A percentile compares a stretch with the other conserved stretches of the same genome.
Conservation (phyloP, 2,797 vertebrate species). For the Propithecus deckenii region DNA sequence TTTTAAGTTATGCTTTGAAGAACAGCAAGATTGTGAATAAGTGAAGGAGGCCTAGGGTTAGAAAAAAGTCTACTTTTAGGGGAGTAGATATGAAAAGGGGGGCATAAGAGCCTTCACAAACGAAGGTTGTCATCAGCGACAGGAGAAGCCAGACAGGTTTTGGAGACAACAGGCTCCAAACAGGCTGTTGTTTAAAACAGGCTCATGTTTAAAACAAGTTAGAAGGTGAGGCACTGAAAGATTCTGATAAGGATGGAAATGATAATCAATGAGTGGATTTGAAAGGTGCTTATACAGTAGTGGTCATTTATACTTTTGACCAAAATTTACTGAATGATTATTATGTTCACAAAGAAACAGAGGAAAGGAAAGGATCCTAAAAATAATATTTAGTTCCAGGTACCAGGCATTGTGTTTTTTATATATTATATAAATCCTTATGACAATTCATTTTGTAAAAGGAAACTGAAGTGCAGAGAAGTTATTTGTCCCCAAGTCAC, state of each 20-base stretch:
- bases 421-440: background rate
- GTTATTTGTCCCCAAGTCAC: background rate
- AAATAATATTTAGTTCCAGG: background rate
- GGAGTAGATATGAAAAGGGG: background rate
- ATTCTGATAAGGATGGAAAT: background rate
- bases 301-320: background rate
- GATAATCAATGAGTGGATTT: background rate
- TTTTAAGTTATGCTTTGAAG: constrained; percentile 51
- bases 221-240: background rate
- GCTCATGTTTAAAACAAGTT: background rate
- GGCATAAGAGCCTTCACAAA: background rate
- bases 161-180: background rate
- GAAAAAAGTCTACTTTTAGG: background rate
- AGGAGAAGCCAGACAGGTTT: background rate
- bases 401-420: background rate
- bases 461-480: background rate
- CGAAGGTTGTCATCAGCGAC: background rate
- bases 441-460: background rate
- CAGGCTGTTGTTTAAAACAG: background rate
- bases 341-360: background rate
- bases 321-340: background rate
- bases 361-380: background rate
- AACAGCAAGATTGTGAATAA: background rate
- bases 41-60: background rate
- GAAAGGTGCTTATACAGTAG: background rate